Evolutionary conservation across 1,140 invertebrate species (phyloP).

Genomic region (Druon quercuslanigerum): DNA sequence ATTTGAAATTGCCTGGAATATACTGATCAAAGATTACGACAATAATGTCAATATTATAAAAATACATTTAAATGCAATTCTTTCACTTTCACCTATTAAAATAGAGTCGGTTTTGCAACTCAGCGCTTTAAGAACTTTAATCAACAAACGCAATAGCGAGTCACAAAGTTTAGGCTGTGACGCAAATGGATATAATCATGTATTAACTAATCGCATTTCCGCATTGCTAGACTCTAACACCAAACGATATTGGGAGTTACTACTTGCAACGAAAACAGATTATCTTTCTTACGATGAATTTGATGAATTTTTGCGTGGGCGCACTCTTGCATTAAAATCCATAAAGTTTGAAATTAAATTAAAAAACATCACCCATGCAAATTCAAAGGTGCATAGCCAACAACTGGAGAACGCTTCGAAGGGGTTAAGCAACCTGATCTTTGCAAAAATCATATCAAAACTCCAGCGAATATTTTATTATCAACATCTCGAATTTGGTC

Average conservation of each 20-base stretch:
- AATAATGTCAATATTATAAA: conserved; percentile 51
- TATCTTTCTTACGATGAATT: conserved; percentile 32
- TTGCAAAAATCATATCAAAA: conserved; percentile 37
- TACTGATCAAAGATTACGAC: conserved; percentile 49
- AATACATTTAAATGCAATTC: conserved; percentile 53
- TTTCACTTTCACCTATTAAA: conserved; percentile 41
- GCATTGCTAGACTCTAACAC: conserved; percentile 21
- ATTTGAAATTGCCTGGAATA: conserved; percentile 44
- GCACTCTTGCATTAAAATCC: conserved; percentile 36
- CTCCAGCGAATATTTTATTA: background rate
- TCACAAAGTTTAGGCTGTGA: conserved; percentile 39
- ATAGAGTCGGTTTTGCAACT: conserved; percentile 43
- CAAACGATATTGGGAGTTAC: conserved; percentile 34
- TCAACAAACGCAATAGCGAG: conserved; percentile 49
- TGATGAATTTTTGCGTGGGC: conserved; percentile 31
- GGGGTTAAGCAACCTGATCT: background rate
- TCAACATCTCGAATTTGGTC: background rate
- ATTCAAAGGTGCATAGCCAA: background rate
- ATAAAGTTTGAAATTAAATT: conserved; percentile 17
- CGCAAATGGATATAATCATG: conserved; percentile 31
- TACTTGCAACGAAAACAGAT: background rate
- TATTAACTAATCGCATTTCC: conserved; percentile 35
- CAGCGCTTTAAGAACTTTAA: conserved; percentile 41
- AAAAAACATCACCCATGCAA: background rate
- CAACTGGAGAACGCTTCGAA: background rate